Percentiles rank a stretch among this genome's conserved stretches.
Conservation (phyloP, 1,140 invertebrate genomes). For the Agrypnia vestita region DNA sequence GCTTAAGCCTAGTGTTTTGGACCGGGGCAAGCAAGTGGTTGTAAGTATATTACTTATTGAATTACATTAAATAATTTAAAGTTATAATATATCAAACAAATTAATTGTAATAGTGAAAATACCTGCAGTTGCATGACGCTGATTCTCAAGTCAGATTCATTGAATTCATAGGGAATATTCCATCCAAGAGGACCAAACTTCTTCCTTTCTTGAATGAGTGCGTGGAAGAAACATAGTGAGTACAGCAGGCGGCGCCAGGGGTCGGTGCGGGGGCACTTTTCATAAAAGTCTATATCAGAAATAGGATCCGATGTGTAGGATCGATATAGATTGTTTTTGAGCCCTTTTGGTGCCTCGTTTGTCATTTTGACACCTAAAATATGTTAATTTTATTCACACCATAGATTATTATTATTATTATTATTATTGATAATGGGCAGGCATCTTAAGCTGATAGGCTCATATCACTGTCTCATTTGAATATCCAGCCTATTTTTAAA, state of each 20-base stretch:
- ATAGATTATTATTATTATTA: too few relatives aligned
- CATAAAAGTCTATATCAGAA: constrained; percentile 90
- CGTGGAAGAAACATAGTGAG: constrained; percentile 96
- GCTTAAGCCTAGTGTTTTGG: too few relatives aligned
- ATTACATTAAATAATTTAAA: too few relatives aligned
- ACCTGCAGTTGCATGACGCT: constrained; percentile 87
- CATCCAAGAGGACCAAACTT: constrained; percentile 96
- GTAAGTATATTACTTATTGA: too few relatives aligned
- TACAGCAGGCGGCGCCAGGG: constrained; percentile 92
- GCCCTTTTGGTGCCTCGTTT: constrained; percentile 88
- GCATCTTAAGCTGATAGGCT: too few relatives aligned
- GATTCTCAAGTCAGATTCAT: constrained; percentile 93
- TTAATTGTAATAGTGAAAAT: neutral
- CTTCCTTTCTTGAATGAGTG: constrained; percentile 89
- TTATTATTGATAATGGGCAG: too few relatives aligned
- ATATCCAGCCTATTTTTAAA: too few relatives aligned
- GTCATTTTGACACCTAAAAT: constrained; percentile 77
- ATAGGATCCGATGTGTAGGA: constrained; percentile 93
- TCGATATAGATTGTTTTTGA: constrained; percentile 81
- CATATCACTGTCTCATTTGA: too few relatives aligned
- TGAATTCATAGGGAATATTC: constrained; percentile 97
- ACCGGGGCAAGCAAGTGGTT: too few relatives aligned
- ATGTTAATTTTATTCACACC: neutral
- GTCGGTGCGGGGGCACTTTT: constrained; percentile 81
- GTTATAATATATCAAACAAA: neutral